These are phyloP conservation scores for Buceros bicornis DNA, from an alignment of 2,797 vertebrate species.

Conservation along the genomic window DNA sequence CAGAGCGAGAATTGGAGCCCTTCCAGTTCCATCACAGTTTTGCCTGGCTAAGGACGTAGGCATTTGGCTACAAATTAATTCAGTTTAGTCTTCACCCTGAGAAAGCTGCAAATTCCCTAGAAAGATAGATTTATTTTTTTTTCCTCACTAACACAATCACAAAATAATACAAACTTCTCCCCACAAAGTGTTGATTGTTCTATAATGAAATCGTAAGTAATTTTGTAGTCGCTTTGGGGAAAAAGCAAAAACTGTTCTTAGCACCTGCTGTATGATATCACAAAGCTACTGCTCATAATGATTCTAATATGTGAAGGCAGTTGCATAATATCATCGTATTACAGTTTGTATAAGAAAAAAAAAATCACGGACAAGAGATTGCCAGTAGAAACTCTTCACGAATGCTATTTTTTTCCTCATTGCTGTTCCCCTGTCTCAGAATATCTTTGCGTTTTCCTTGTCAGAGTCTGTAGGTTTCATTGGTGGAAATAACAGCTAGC, in stretches of 20 bases:
- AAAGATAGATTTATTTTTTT: not conserved
- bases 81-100: constrained; percentile 43
- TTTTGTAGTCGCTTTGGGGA: constrained; percentile 69
- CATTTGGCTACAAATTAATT: constrained; percentile 48
- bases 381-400: constrained; percentile 33
- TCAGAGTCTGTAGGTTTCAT: constrained; percentile 29
- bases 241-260: constrained; percentile 69
- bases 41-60: not conserved
- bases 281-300: constrained; percentile 62
- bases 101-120: constrained; percentile 32
- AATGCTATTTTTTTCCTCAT: constrained; percentile 39
- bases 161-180: constrained; percentile 60
- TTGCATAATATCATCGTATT: constrained; percentile 66
- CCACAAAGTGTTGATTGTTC: constrained; percentile 69
- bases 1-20: not conserved
- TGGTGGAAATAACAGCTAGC: constrained; percentile 35
- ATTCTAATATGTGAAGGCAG: constrained; percentile 58
- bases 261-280: constrained; percentile 76
- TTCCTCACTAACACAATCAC: constrained; percentile 19
- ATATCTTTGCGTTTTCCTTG: constrained; percentile 56
- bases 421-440: constrained; percentile 56
- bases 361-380: constrained; percentile 32
- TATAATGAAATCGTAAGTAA: constrained; percentile 72
- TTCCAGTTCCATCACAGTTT: constrained; percentile 11
- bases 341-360: constrained; percentile 45